Base-by-base conservation (phyloP, 2,113 vertebrate species). In the Corvus cornix region DNA sequence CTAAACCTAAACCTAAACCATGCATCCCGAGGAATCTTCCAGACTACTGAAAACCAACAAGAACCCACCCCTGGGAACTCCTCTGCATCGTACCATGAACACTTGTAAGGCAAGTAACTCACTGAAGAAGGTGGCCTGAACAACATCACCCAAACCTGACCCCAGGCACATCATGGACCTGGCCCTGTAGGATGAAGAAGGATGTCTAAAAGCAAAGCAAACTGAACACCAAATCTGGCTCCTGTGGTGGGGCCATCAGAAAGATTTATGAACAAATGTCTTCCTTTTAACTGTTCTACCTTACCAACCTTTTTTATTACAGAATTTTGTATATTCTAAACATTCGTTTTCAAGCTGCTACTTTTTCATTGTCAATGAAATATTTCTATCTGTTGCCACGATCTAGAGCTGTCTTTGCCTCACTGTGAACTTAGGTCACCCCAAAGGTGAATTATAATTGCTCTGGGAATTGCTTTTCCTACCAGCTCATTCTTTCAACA, bases 21-120 rank as follows among this genome's bases (percentile, higher is more conserved):
- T 2, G 24, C 39, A 58, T 14, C n/a, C 60, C 1, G 6, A 75
- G 17, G 21, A 62, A 58, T 26, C 23, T 68, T n/a, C 41, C 46
- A 46, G 55, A 58, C 69, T n/a, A 16, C 1, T 21, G 63, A 77
- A 87, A 91, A 73, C 2, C 55, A 39, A 5, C 6, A 60, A 17
- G 37, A n/a, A 87, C 9, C 30, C 48, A 43, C 12, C 31, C 24
- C 30, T 67, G 48, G n/a, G 41, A 78, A 7, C 8, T 26, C 37
- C 52, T 67, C 15, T 14, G 21, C 24, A 24, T 28, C 0, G 0
- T 18, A 27, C 24, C 19, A 11, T 7, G 21, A 48, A 58, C 72
- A 26, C 7, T 58, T 82, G 28, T 18, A n/a, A 79, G 58, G 31
- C 9, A 55, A 22, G 12, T 5, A 27, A 49, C 23, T 17, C 23